phyloP scores from a whole-genome alignment of 23 tunicate species.

The Phallusia fumigata region DNA sequence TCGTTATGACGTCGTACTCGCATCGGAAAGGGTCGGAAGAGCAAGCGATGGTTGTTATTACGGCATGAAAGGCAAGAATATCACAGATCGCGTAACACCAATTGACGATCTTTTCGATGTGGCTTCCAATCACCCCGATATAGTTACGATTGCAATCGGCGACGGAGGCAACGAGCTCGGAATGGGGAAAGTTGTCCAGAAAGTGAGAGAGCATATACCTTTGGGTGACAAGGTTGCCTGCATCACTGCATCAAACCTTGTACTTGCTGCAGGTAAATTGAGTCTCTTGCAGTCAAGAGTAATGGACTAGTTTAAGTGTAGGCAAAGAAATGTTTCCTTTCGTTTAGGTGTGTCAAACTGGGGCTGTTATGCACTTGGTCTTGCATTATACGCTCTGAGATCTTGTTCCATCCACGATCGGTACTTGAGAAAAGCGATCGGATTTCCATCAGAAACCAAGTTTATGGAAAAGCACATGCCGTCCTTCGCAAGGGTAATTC shows the following conservation, averaged over 20 bases:
- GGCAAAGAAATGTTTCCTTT: background rate
- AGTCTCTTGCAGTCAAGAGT: background rate
- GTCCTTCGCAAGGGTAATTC: conserved; percentile 54
- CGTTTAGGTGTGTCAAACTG: conserved; percentile 70
- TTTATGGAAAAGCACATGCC: conserved; percentile 42
- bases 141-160: conserved; percentile 70
- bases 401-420: conserved; percentile 74
- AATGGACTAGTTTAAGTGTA: background rate
- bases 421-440: conserved; percentile 68
- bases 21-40: conserved; percentile 69
- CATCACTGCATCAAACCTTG: conserved; percentile 39
- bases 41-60: conserved; percentile 68
- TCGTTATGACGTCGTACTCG: conserved; percentile 55
- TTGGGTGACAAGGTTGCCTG: conserved; percentile 69
- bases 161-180: conserved; percentile 95
- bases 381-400: conserved; percentile 47
- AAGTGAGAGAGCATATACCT: conserved; percentile 38
- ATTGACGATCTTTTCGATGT: conserved; percentile 59
- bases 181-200: conserved; percentile 87
- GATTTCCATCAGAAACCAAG: conserved; percentile 33
- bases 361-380: conserved; percentile 75
- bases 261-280: conserved; percentile 54
- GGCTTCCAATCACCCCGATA: conserved; percentile 36
- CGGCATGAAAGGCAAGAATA: conserved; percentile 66
- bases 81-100: conserved; percentile 45